Conservation (phyloP, 2,113 vertebrate species). For the Gadus chalcogrammus region DNA sequence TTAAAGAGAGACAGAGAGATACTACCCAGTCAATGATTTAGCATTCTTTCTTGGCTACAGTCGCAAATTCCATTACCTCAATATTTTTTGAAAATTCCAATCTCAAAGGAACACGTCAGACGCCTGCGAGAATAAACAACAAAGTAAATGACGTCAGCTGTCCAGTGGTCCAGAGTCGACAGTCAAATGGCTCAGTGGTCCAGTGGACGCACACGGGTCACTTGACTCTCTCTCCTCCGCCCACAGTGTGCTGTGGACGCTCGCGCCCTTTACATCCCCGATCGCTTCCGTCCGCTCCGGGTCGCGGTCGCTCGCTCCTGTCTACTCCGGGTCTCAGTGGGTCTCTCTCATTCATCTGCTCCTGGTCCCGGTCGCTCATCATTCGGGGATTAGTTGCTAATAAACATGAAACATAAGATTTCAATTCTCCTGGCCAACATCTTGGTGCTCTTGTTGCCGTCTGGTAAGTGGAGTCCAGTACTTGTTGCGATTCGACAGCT, state of each 20-base stretch:
- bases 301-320: conserved; percentile 11
- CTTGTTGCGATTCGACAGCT: conserved; percentile 55
- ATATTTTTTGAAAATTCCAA: no score
- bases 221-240: conserved; percentile 10
- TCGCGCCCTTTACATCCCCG: conserved; percentile 13
- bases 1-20: no score
- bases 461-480: conserved; percentile 61
- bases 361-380: conserved; percentile 13
- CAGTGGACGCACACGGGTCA: no score
- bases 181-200: no score
- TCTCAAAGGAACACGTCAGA: neutral
- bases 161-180: no score
- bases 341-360: conserved; percentile 34
- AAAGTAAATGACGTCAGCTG: no score
- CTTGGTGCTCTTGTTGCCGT: conserved; percentile 45
- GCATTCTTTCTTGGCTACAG: neutral
- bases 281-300: conserved; percentile 30
- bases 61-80: no score
- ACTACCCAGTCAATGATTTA: no score
- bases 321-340: conserved; percentile 21
- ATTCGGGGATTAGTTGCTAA: conserved; percentile 33
- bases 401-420: neutral
- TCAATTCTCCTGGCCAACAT: neutral
- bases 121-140: no score
- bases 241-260: neutral